These are phyloP conservation scores for Anoplopoma fimbria DNA, from an alignment of 2,113 vertebrate species.

Conservation along the genomic window DNA sequence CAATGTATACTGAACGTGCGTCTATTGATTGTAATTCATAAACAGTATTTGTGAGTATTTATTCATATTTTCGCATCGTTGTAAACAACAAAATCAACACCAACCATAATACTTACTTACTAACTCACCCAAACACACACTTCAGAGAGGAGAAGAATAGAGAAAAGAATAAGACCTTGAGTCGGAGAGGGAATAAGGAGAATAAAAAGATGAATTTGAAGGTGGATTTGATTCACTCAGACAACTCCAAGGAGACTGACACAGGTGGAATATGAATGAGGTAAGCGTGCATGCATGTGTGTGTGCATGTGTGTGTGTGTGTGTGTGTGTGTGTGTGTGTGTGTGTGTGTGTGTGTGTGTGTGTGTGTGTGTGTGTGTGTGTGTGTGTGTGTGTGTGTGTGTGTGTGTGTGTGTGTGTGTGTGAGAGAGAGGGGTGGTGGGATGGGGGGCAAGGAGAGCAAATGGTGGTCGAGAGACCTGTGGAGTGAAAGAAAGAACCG, in stretches of 20 bases:
- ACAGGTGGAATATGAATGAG: constrained; percentile 81
- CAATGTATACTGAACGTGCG: neutral
- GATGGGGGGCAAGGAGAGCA: constrained; percentile 11
- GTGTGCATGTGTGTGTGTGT: constrained; percentile 31
- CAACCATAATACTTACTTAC: constrained; percentile 28
- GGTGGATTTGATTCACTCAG: constrained; percentile 79
- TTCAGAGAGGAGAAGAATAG: constrained; percentile 38
- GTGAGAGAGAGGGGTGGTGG: constrained; percentile 1
- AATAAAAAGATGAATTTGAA: constrained; percentile 79
- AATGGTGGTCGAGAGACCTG: constrained; percentile 40
- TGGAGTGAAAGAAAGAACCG: constrained; percentile 27
- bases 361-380: constrained; percentile 20
- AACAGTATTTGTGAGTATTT: constrained; percentile 16
- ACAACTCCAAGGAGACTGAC: constrained; percentile 79
- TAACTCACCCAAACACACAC: constrained; percentile 34
- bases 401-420: constrained; percentile 11
- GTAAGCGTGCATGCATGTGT: constrained; percentile 30
- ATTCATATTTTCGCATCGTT: neutral
- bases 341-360: constrained; percentile 33
- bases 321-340: constrained; percentile 36
- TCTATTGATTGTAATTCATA: neutral
- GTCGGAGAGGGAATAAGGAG: constrained; percentile 68
- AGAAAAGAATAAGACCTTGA: constrained; percentile 68
- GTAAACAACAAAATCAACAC: constrained; percentile 35
- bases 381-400: constrained; percentile 8